Percentiles rank a stretch among this genome's conserved stretches.
phyloP scores from a whole-genome alignment of 2,888 invertebrate genomes.

The Epistrophe eligans region DNA sequence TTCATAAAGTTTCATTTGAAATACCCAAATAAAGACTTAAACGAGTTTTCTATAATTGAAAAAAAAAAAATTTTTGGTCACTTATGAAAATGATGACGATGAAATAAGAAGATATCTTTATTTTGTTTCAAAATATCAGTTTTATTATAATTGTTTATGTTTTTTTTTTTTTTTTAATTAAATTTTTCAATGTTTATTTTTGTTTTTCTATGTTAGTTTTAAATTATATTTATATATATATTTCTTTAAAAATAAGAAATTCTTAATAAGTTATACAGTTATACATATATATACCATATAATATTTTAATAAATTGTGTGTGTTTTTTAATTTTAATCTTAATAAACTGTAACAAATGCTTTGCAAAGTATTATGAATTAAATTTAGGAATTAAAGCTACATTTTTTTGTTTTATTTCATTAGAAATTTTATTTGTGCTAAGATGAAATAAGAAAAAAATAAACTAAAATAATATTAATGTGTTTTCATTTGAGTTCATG shows the following conservation, averaged over 20 bases:
- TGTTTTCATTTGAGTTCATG: conserved; percentile 45
- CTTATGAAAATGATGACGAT: conserved; percentile 44
- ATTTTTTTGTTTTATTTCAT: conserved; percentile 43
- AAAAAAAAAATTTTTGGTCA: conserved; percentile 39
- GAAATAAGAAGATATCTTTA: conserved; percentile 74
- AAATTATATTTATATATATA: conserved; percentile 54
- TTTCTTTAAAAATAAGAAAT: conserved; percentile 78
- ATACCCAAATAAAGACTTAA: not conserved
- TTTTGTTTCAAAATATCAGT: conserved; percentile 76
- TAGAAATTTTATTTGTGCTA: conserved; percentile 55
- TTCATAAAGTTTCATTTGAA: conserved; percentile 76
- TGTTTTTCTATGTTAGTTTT: conserved; percentile 69
- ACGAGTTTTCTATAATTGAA: conserved; percentile 29
- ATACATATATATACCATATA: conserved; percentile 61
- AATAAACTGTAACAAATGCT: conserved; percentile 75
- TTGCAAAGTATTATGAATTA: conserved; percentile 69
- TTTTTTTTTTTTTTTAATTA: conserved; percentile 50
- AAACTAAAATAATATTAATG: conserved; percentile 18
- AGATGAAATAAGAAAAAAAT: conserved; percentile 45
- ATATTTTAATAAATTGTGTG: conserved; percentile 68
- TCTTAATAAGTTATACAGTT: conserved; percentile 74
- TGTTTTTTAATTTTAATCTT: conserved; percentile 53
- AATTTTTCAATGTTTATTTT: conserved; percentile 49
- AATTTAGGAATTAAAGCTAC: conserved; percentile 66
- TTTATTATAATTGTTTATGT: conserved; percentile 72